Percentiles rank a stretch among this genome's conserved stretches.
Conservation (phyloP, 2,888 invertebrate species). For the Charanyca ferruginea region DNA sequence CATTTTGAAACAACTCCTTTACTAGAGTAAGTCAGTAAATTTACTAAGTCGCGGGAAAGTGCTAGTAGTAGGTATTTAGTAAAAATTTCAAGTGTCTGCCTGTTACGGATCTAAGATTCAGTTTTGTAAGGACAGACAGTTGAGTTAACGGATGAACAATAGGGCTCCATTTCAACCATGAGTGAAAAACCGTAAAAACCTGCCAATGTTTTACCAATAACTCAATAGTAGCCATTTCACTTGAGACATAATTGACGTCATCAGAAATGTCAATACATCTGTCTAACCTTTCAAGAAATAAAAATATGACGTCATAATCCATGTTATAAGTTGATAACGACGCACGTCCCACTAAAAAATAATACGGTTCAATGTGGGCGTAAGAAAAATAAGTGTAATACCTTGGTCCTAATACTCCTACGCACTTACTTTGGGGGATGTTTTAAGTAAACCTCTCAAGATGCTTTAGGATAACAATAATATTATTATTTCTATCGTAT, state of each 20-base stretch:
- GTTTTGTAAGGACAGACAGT: too few species aligned
- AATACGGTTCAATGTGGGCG: constrained; percentile 12
- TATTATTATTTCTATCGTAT: constrained; percentile 20
- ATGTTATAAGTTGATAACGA: constrained; percentile 22
- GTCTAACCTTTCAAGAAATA: constrained; percentile 26
- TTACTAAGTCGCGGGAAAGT: too few species aligned
- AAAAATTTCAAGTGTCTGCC: too few species aligned
- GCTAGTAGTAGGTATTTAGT: too few species aligned
- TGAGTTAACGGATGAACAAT: too few species aligned
- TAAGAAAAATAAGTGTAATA: constrained; percentile 30
- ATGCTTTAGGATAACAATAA: constrained; percentile 28
- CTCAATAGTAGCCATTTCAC: constrained; percentile 7
- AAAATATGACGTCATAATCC: constrained; percentile 31
- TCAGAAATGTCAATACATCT: constrained; percentile 23
- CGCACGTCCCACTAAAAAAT: constrained; percentile 14
- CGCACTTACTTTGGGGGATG: constrained; percentile 3
- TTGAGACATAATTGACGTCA: constrained; percentile 31
- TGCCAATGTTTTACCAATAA: background rate
- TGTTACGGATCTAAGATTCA: too few species aligned
- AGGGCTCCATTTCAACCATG: too few species aligned
- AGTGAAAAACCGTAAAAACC: too few species aligned
- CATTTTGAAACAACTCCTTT: too few species aligned
- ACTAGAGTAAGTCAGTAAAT: too few species aligned
- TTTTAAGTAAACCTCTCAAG: constrained; percentile 38
- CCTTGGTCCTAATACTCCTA: constrained; percentile 8